Percentiles rank a stretch among this genome's conserved stretches.
Conservation (phyloP, 2,113 vertebrate genomes). For the Seriola rivoliana region DNA sequence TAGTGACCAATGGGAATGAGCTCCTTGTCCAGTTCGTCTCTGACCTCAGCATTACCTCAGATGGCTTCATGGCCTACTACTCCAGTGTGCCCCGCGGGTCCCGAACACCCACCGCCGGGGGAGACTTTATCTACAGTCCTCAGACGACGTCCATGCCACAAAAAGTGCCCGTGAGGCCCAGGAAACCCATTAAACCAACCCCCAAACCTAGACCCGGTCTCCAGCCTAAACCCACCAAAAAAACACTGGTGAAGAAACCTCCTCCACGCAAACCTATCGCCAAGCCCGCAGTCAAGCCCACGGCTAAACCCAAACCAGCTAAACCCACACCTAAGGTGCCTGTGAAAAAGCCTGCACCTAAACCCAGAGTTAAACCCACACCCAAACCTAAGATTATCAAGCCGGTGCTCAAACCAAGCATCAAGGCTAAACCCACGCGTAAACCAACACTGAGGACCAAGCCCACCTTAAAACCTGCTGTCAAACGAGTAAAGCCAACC, state of each 20-base stretch:
- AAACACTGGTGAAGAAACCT: constrained; percentile 59
- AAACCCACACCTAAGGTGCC: constrained; percentile 54
- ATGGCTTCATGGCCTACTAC: constrained; percentile 91
- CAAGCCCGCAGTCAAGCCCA: constrained; percentile 52
- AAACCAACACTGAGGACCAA: constrained; percentile 65
- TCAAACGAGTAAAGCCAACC: constrained; percentile 73
- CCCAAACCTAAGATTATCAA: constrained; percentile 62
- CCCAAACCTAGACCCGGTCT: constrained; percentile 31
- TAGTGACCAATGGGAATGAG: constrained; percentile 89
- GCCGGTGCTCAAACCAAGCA: constrained; percentile 50
- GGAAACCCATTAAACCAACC: constrained; percentile 57
- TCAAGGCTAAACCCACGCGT: constrained; percentile 59
- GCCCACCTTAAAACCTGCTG: constrained; percentile 59
- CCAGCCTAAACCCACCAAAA: constrained; percentile 20
- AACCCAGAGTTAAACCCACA: constrained; percentile 45
- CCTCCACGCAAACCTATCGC: constrained; percentile 60
- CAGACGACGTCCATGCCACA: constrained; percentile 49
- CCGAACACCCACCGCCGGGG: constrained; percentile 62
- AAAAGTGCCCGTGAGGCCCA: constrained; percentile 26
- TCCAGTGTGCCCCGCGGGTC: constrained; percentile 77
- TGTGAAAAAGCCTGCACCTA: constrained; percentile 18
- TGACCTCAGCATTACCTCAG: constrained; percentile 91
- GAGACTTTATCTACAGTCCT: constrained; percentile 75
- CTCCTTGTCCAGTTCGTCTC: constrained; percentile 94
- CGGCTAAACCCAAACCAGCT: constrained; percentile 59